Conservation (phyloP, 1,140 invertebrate species). For the Protaetia brevitarsis region DNA sequence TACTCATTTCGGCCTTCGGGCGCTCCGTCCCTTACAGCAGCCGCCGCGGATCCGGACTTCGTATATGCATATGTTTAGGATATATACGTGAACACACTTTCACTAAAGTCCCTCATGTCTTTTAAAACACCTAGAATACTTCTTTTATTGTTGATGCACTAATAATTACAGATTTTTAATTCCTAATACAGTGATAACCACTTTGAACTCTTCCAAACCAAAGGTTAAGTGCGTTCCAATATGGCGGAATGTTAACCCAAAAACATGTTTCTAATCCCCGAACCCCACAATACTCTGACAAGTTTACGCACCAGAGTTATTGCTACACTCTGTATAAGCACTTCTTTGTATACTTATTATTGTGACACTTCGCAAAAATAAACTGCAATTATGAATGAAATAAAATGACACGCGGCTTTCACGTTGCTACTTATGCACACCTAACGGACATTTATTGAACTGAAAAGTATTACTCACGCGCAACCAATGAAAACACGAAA, state of each 20-base stretch:
- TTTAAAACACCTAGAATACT: slow-evolving; percentile 9
- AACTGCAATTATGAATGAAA: slow-evolving; percentile 41
- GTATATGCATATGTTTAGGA: slow-evolving; percentile 45
- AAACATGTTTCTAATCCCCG: slow-evolving; percentile 42
- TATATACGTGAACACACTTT: slow-evolving; percentile 39
- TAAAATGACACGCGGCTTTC: slow-evolving; percentile 51
- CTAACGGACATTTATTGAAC: slow-evolving; percentile 35
- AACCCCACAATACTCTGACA: slow-evolving; percentile 19
- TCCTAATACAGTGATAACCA: slow-evolving; percentile 37
- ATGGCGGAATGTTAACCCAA: slow-evolving; percentile 49
- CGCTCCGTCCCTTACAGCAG: slow-evolving; percentile 42
- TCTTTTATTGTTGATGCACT: slow-evolving; percentile 23
- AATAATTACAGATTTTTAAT: slow-evolving; percentile 32
- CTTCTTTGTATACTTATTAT: slow-evolving; percentile 16
- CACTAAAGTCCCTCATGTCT: slow-evolving; percentile 24
- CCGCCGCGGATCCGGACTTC: slow-evolving; percentile 39
- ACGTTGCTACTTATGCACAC: slow-evolving; percentile 46
- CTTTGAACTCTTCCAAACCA: slow-evolving; percentile 41
- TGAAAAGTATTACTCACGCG: neutral
- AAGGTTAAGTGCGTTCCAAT: slow-evolving; percentile 49
- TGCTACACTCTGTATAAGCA: neutral
- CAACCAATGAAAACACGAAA: neutral
- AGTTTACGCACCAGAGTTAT: neutral
- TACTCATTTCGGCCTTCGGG: slow-evolving; percentile 45
- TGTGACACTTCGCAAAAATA: slow-evolving; percentile 24